Evolutionary conservation across 2,888 invertebrate genomes (phyloP), one percentile per base, ranked within the genome.

Genomic region (Drosophila subquinaria): DNA sequence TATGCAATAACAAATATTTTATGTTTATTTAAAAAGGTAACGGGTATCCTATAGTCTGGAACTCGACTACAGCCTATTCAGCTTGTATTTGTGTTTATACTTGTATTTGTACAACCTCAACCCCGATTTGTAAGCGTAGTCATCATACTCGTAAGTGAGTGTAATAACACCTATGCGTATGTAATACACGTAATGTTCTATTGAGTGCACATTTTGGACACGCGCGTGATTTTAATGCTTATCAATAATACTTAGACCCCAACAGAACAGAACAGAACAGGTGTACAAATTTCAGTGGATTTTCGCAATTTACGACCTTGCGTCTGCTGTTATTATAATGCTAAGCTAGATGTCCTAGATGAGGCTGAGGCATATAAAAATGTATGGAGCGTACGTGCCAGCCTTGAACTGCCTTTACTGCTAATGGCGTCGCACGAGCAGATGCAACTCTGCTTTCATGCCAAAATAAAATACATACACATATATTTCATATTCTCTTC

Each of bases 261-360:
- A 30, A 30, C 8, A 15, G 67, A 27, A 27, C 27, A 27, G 23
- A 62, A 63, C 83, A 27, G 27, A 62, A 63, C 83, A 86, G 83
- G 83, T 89, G 84, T 89, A 73, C 84, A 73, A 64, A 73, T 87
- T 87, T 84, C 76, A 63, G 23, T 84, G 88, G 84, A 84, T 87
- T 85, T 78, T 35, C 30, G 30, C 45, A 70, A 87, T 86, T 88
- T 83, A 83, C 66, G 67, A 59, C 63, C 63, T 50, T 40, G 11
- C 47, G 30, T 48, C 45, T 40, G 65, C 35, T 13, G 38, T 40
- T 47, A 70, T 78, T 59, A 68, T 45, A 64, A 63, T 53, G 62
- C 48, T 56, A 53, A 68, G 73, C 73, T 43, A 38, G 30, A 38
- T 38, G 40, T 40, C 10, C 40, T 45, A 33, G 56, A 27, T 27